phyloP scores from a whole-genome alignment of 2,888 invertebrate species.

The Rhagonycha lutea region DNA sequence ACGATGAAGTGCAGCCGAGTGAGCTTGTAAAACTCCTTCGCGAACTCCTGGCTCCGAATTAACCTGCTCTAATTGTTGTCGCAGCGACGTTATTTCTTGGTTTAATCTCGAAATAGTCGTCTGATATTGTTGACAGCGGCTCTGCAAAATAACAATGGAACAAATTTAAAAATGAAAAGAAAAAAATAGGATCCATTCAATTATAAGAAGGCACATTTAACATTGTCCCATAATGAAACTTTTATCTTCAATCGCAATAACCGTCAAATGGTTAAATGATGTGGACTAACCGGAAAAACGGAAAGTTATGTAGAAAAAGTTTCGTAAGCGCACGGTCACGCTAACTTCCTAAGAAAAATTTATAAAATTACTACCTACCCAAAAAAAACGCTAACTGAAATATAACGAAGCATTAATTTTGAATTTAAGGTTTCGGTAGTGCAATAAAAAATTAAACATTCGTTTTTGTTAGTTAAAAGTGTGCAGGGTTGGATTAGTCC shows the following conservation, averaged over 20 bases:
- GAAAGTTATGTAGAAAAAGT: background rate
- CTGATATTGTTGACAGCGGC: slow-evolving; percentile 74
- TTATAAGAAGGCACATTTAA: slow-evolving; percentile 4
- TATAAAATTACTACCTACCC: background rate
- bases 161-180: slow-evolving; percentile 40
- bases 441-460: background rate
- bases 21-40: slow-evolving; percentile 61
- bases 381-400: background rate
- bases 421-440: background rate
- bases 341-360: background rate
- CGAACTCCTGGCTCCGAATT: slow-evolving; percentile 58
- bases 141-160: slow-evolving; percentile 56
- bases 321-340: background rate
- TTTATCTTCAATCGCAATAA: slow-evolving; percentile 11
- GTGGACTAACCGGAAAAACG: background rate
- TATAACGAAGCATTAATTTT: background rate
- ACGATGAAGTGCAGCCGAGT: slow-evolving; percentile 64
- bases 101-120: slow-evolving; percentile 67
- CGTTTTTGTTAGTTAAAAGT: background rate
- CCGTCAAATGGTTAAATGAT: slow-evolving; percentile 3
- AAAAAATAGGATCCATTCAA: background rate
- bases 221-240: background rate
- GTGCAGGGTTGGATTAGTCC: background rate
- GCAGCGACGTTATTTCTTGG: slow-evolving; percentile 70
- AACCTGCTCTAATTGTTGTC: slow-evolving; percentile 60